phyloP scores from a whole-genome alignment of 2,888 invertebrate genomes.

The Seira sanloemensis region DNA sequence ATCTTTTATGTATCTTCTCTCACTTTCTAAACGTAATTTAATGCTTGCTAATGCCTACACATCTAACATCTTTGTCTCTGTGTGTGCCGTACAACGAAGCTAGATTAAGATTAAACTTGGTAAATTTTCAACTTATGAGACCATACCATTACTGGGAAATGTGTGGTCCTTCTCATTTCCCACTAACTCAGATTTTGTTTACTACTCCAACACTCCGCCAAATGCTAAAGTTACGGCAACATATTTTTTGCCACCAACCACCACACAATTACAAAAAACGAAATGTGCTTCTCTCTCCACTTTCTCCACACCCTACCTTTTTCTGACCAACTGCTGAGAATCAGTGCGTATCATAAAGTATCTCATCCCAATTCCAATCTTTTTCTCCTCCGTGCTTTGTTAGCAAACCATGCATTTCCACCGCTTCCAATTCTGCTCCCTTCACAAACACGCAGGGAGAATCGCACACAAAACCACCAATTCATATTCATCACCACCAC shows the following conservation, averaged over 20 bases:
- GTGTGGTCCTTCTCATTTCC: not conserved
- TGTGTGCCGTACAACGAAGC: slow-evolving; percentile 42
- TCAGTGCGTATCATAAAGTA: slow-evolving; percentile 60
- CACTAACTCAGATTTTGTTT: not conserved
- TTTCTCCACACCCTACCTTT: slow-evolving; percentile 29
- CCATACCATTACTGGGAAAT: not conserved
- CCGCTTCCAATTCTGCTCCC: not conserved
- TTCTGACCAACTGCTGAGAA: slow-evolving; percentile 61
- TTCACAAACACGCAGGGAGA: slow-evolving; percentile 24
- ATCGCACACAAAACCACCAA: slow-evolving; percentile 55
- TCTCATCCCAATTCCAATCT: slow-evolving; percentile 30
- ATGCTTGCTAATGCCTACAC: not conserved
- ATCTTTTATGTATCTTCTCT: not conserved
- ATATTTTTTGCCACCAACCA: not conserved
- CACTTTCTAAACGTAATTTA: no score
- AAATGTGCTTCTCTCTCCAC: not conserved
- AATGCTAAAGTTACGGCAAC: not conserved
- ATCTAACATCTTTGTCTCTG: not conserved
- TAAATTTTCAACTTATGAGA: slow-evolving; percentile 60
- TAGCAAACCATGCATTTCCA: no score
- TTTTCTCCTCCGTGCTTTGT: no score
- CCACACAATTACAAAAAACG: not conserved
- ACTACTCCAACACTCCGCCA: not conserved
- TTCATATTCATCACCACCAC: slow-evolving; percentile 61
- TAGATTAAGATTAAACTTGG: slow-evolving; percentile 63